A percentile compares a stretch with the other conserved stretches of the same genome.
Evolutionary conservation across 1,140 invertebrate genomes (phyloP).

Genomic region (Atta texana): DNA sequence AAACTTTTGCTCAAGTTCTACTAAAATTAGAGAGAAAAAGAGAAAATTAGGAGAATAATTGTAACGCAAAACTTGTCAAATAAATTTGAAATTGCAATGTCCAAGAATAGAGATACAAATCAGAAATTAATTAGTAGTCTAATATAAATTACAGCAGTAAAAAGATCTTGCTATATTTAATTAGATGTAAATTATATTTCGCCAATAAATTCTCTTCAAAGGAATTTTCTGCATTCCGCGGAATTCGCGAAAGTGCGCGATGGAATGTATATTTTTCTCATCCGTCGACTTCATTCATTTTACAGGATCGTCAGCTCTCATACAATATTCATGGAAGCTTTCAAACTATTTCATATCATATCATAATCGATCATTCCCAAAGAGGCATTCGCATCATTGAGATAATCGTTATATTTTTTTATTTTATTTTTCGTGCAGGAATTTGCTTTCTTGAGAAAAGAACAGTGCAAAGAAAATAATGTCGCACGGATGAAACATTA

Average conservation of each 20-base stretch:
- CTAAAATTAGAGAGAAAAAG: conserved; percentile 31
- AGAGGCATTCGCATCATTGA: not conserved
- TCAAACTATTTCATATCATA: conserved; percentile 31
- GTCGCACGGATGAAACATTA: not conserved
- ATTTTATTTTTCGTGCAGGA: not conserved
- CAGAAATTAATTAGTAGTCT: not conserved
- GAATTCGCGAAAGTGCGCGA: not conserved
- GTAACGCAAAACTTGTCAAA: not conserved
- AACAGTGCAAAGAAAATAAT: not conserved
- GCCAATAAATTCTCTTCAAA: not conserved
- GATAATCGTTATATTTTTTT: conserved; percentile 5
- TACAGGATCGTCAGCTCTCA: conserved; percentile 5
- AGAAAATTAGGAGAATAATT: conserved; percentile 8
- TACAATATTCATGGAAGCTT: conserved; percentile 55
- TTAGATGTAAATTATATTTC: not conserved
- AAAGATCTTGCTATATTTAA: not conserved
- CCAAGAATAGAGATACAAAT: not conserved
- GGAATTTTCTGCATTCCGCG: not conserved
- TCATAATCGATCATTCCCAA: conserved; percentile 43
- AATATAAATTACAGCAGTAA: not conserved
- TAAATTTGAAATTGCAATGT: not conserved
- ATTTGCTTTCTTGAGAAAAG: not conserved
- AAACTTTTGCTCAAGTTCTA: not conserved
- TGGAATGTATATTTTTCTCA: conserved; percentile 20
- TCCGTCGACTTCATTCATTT: conserved; percentile 10